Base-by-base conservation (phyloP, 1,140 invertebrate genomes). In the Trichomalopsis sarcophagae region DNA sequence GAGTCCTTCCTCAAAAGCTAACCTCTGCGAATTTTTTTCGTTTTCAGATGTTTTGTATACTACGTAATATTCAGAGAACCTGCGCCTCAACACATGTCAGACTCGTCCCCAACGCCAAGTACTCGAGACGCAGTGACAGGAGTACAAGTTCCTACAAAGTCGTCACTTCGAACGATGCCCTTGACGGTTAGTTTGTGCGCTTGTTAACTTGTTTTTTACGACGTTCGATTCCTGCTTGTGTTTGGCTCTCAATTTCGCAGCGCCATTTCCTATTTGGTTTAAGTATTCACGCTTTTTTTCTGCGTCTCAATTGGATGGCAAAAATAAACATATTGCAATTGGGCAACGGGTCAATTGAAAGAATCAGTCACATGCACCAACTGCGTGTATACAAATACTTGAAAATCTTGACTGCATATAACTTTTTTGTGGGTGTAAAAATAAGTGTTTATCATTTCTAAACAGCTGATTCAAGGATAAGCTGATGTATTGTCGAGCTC, bases 11-110 rank as follows among this genome's bases (percentile, higher is more conserved):
- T 14, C 21, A 50, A 40, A 66, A 76, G 23, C n/a, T 82, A 82
- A 85, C 80, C 80, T 85, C 14, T 50, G 36, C 5, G 1, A n/a
- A 21, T 10, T 30, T 77, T 69, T 33, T 50, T 33, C 85, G 10
- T 74, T 90, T 92, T 87, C 88, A 93, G 92, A 93, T 93, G 92
- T 81, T 91, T 90, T 91, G 89, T 88, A 27, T 89, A 86, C 92
- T 89, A 86, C 92, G 89, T 87, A 90, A 90, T 88, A 86, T 90
- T 66, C 90, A 88, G 50, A 90, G 75, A 84, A 86, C 86, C 87
- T 90, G 88, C 86, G 62, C 81, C 62, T 85, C 84, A 74, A 85
- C 66, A 50, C 82, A 89, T 36, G 80, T 90, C 33, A 91, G 88
- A 81, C 30, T 90, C 0, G 68, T 91, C 27, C 82, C 87, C 27